phyloP scores from a whole-genome alignment of 2,797 vertebrate species.

The Chanos chanos region DNA sequence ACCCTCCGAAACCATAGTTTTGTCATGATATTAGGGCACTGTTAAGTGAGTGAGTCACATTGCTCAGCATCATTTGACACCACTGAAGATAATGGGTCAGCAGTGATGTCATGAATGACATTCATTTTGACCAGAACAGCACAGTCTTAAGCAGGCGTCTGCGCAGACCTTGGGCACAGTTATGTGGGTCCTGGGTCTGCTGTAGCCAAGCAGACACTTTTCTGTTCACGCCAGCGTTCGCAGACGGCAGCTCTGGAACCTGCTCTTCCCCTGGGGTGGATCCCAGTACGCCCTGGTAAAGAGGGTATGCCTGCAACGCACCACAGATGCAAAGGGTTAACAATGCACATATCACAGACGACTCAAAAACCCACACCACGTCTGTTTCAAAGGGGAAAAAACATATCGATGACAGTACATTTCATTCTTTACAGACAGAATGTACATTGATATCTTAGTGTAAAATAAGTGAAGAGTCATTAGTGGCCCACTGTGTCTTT shows the following conservation, averaged over 20 bases:
- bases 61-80: constrained; percentile 12
- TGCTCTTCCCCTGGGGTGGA: constrained; percentile 41
- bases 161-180: constrained; percentile 78
- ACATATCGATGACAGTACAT: background rate
- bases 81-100: too few species aligned
- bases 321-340: background rate
- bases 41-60: background rate
- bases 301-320: constrained; percentile 5
- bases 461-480: background rate
- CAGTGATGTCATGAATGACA: too few species aligned
- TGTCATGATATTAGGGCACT: too few species aligned
- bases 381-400: background rate
- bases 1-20: too few species aligned
- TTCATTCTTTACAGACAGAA: too few species aligned
- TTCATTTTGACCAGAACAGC: too few species aligned
- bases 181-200: constrained; percentile 77
- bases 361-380: too few species aligned
- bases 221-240: constrained; percentile 65
- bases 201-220: constrained; percentile 88
- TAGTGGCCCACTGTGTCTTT: too few species aligned
- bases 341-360: background rate
- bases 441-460: too few species aligned
- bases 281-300: constrained; percentile 43
- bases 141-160: background rate
- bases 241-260: constrained; percentile 58